These are phyloP conservation scores for Pseudomyrmex cubaensis DNA, from an alignment of 1,140 invertebrate genomes.

Conservation along the genomic window DNA sequence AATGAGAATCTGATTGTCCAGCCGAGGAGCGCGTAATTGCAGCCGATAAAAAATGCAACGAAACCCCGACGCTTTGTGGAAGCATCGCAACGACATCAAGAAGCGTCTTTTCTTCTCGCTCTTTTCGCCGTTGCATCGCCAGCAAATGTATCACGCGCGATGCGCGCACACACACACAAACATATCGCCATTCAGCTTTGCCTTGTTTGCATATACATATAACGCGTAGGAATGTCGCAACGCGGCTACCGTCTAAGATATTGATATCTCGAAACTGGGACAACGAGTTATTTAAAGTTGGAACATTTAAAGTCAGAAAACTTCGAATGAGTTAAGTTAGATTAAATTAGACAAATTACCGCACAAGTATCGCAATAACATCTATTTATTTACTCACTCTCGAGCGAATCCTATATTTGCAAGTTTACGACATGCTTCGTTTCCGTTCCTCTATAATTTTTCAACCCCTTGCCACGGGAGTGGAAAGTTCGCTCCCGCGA, in stretches of 20 bases:
- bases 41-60: conserved; percentile 40
- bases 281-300: conserved; percentile 13
- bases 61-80: not conserved
- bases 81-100: not conserved
- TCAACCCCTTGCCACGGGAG: too few species aligned
- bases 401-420: not conserved
- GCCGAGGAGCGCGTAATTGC: conserved; percentile 27
- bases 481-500: not conserved
- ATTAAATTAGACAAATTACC: conserved; percentile 21
- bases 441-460: not conserved
- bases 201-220: conserved; percentile 9
- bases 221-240: conserved; percentile 15
- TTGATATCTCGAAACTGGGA: conserved; percentile 32
- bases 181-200: not conserved
- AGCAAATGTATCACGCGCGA: not conserved
- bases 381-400: not conserved
- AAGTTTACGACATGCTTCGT: not conserved
- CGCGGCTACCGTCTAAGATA: conserved; percentile 24
- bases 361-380: not conserved
- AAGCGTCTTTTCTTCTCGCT: not conserved
- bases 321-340: conserved; percentile 19
- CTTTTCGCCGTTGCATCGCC: not conserved
- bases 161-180: not conserved
- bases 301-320: conserved; percentile 30
- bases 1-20: conserved; percentile 42